Conservation (phyloP, 2,888 invertebrate genomes). For the Watsonalla binaria region DNA sequence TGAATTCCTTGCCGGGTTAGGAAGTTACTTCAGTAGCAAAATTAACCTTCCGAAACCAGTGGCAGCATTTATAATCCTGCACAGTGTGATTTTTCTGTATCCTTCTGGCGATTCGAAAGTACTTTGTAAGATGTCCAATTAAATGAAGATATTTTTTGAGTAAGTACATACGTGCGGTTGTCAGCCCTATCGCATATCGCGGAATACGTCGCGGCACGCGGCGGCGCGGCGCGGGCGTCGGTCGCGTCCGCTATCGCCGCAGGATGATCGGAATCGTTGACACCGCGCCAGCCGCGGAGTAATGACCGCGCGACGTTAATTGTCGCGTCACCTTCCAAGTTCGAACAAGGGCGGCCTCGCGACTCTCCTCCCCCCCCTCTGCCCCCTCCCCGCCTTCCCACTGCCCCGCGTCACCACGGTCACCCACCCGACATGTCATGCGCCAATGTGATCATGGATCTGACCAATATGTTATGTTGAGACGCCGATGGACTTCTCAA, state of each 20-base stretch:
- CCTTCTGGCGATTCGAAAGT: no score
- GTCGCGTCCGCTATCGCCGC: conserved; percentile 51
- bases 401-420: conserved; percentile 25
- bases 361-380: conserved; percentile 28
- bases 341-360: conserved; percentile 61
- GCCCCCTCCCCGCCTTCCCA: conserved; percentile 8
- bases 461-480: not conserved
- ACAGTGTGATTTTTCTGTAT: no score
- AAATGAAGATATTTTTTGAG: no score
- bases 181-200: not conserved
- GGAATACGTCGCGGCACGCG: conserved; percentile 17
- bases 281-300: conserved; percentile 66
- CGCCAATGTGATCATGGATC: conserved; percentile 4
- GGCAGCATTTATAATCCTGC: no score
- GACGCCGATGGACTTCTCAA: no score
- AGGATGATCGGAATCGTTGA: conserved; percentile 74
- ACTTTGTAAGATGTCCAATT: no score
- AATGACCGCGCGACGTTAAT: conserved; percentile 73
- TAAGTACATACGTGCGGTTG: not conserved
- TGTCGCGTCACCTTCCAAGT: conserved; percentile 65
- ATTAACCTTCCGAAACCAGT: no score
- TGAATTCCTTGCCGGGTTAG: no score
- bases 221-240: conserved; percentile 41
- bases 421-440: conserved; percentile 43
- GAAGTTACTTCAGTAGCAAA: no score